Conservation (phyloP, 2,888 invertebrate genomes). For the Melanostoma mellinum region DNA sequence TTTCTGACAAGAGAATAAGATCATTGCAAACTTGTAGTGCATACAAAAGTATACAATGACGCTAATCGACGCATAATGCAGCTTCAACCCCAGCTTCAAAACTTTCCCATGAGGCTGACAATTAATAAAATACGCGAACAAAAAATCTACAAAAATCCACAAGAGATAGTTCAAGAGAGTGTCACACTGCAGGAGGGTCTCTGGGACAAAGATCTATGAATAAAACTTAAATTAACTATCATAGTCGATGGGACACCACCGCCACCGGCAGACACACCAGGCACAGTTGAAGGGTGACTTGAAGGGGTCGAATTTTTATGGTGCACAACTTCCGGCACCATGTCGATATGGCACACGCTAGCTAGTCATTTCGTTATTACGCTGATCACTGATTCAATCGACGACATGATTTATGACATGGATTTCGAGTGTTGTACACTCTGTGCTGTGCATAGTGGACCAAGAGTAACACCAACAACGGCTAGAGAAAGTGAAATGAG, state of each 20-base stretch:
- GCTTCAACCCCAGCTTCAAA: slow-evolving; percentile 24
- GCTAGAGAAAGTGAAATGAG: slow-evolving; percentile 78
- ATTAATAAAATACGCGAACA: slow-evolving; percentile 71
- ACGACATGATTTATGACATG: slow-evolving; percentile 80
- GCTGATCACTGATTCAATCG: slow-evolving; percentile 73
- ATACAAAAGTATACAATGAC: slow-evolving; percentile 77
- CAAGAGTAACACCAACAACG: slow-evolving; percentile 41
- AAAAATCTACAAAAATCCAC: slow-evolving; percentile 50
- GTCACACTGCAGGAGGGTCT: slow-evolving; percentile 7
- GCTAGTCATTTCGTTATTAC: slow-evolving; percentile 73
- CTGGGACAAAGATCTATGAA: slow-evolving; percentile 55
- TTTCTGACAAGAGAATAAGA: slow-evolving; percentile 23
- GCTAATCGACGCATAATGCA: slow-evolving; percentile 81
- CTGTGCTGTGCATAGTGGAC: slow-evolving; percentile 74
- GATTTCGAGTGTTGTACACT: too few relatives aligned
- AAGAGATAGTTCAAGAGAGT: neutral
- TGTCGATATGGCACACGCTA: slow-evolving; percentile 73
- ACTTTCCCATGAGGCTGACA: slow-evolving; percentile 71
- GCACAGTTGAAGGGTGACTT: slow-evolving; percentile 14
- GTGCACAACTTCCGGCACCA: slow-evolving; percentile 72
- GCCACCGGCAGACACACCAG: neutral
- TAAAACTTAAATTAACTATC: slow-evolving; percentile 71
- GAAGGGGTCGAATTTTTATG: slow-evolving; percentile 70
- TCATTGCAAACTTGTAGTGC: slow-evolving; percentile 71
- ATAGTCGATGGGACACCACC: slow-evolving; percentile 28